Conservation (phyloP, 2,113 vertebrate genomes). For the Megaceryle maxima region DNA sequence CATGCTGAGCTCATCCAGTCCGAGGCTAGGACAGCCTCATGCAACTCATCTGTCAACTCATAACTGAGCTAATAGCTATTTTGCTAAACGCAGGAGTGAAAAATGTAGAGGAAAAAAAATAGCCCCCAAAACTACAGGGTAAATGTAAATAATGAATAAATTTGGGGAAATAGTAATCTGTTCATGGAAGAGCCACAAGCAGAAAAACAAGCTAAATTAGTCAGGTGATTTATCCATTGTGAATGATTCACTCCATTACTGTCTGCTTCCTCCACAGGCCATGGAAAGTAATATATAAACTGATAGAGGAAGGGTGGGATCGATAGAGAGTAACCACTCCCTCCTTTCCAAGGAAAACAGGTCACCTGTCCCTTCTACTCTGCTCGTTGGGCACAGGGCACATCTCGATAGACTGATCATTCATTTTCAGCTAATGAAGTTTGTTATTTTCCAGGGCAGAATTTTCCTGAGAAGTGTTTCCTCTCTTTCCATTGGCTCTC, state of each 20-base stretch:
- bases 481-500: neutral
- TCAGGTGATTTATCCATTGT: slow-evolving; percentile 44
- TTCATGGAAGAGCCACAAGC: neutral
- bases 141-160: neutral
- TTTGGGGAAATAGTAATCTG: neutral
- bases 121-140: neutral
- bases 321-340: neutral
- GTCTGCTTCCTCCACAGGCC: neutral
- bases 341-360: slow-evolving; percentile 30
- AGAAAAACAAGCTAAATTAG: slow-evolving; percentile 51
- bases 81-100: neutral
- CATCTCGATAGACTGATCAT: neutral
- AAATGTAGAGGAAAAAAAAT: neutral
- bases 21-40: neutral
- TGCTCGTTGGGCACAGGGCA: neutral
- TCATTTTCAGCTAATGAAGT: neutral
- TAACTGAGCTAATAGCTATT: neutral
- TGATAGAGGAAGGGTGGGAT: slow-evolving; percentile 25
- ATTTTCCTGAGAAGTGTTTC: neutral
- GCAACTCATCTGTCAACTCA: neutral
- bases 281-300: neutral
- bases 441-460: neutral
- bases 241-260: slow-evolving; percentile 31
- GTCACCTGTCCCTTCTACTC: neutral
- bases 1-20: neutral